phyloP scores from a whole-genome alignment of 1,140 invertebrate species.

The Dufourea novaeangliae region DNA sequence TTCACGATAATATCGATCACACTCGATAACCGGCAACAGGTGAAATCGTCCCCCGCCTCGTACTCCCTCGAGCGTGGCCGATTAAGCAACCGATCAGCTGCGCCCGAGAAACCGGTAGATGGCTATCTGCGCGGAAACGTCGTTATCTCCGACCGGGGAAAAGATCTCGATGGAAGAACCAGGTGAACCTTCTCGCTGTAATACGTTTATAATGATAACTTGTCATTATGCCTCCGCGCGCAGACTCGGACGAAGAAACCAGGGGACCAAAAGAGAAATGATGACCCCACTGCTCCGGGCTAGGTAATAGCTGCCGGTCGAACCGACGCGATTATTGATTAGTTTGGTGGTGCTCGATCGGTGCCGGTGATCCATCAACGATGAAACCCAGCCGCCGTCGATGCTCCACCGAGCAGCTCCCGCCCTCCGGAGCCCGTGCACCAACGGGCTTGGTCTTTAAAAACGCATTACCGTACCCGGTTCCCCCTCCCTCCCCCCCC shows the following conservation, averaged over 20 bases:
- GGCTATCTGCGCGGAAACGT: conserved; percentile 54
- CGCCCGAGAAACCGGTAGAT: conserved; percentile 54
- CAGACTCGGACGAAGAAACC: conserved; percentile 32
- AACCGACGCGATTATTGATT: conserved; percentile 76
- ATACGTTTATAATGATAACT: conserved; percentile 80
- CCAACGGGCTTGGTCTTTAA: conserved; percentile 76
- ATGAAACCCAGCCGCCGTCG: conserved; percentile 58
- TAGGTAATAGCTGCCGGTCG: conserved; percentile 72
- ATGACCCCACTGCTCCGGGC: conserved; percentile 73
- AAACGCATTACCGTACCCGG: conserved; percentile 76
- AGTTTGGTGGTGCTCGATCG: conserved; percentile 74
- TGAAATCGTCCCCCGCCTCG: conserved; percentile 35
- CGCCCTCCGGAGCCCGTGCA: conserved; percentile 45
- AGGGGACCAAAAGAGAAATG: conserved; percentile 72
- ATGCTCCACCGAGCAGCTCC: conserved; percentile 47
- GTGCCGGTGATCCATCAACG: conserved; percentile 76
- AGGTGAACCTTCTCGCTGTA: conserved; percentile 61
- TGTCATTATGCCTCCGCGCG: conserved; percentile 67
- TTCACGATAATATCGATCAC: conserved; percentile 44
- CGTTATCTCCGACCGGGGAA: conserved; percentile 54
- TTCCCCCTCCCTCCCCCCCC: conserved; percentile 14
- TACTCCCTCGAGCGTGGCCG: conserved; percentile 46
- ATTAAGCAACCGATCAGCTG: conserved; percentile 59
- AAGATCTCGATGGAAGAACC: conserved; percentile 38
- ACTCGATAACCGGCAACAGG: conserved; percentile 35